Base-by-base conservation (phyloP, 2,113 vertebrate genomes). In the Xiphophorus hellerii region DNA sequence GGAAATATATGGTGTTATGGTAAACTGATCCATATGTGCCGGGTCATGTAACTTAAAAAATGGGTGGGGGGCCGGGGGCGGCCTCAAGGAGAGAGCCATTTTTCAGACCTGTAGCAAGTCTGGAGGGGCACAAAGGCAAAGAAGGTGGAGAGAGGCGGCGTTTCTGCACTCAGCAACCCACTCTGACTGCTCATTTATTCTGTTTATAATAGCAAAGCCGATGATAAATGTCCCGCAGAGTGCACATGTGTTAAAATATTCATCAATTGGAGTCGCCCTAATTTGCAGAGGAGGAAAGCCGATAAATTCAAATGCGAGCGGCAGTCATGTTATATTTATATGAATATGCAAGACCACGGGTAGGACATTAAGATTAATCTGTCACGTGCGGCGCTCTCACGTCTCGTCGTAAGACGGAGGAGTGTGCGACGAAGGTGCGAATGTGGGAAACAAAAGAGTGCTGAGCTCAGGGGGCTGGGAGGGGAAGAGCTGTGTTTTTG, bases 231-330 rank as follows among this genome's bases (percentile, higher is more conserved):
- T 96, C 96, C 96, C 94, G 93, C 95, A 95, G 96, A 97, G 96
- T 95, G 96, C 95, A 96, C 96, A 97, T 95, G 96, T 97, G 96
- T 94, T 98, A 96, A 98, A 98, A 98, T 98, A 97, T 98, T 98
- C 95, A 98, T 97, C 96, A 96, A 96, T 91, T 88, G 84, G 84
- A 93, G 78, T 71, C 86, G 84, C 88, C 89, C 93, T 93, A 92
- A 94, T 95, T 95, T 94, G 90, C 82, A 35, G 92, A 87, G 87
- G 92, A 91, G 91, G 88, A 91, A 94, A 94, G 92, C 90, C 91
- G 91, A 94, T 95, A 94, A 93, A 94, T 94, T 94, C 84, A 82
- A 84, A 88, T 77, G 91, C 89, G 84, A 88, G 90, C 87, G 74
- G 88, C 90, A 92, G 92, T 87, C 89, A 90, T 89, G 85, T 89